Evolutionary conservation across 2,113 vertebrate genomes (phyloP), one percentile per base, ranked within the genome.

Genomic region (Sinosuthora webbiana): DNA sequence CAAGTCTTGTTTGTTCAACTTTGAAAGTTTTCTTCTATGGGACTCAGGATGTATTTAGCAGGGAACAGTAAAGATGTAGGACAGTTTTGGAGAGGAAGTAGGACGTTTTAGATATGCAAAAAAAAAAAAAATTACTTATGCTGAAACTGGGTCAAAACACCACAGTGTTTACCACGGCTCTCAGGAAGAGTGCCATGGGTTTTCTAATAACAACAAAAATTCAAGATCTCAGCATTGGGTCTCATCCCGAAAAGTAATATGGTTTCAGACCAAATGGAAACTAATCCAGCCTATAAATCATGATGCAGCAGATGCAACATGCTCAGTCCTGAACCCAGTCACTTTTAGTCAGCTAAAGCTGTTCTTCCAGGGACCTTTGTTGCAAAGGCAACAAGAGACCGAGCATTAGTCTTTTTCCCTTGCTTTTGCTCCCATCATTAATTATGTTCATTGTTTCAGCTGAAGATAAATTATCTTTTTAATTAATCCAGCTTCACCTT

Each of bases 181-280:
- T 77, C 83, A 95, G 92, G 86, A 96, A 92, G 44, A 86, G 42
- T 81, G 88, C 88, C 85, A 92, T 44, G 63, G 55, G 57, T 67
- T 85, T 96, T 95, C 87, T 95, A 87, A 87, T 93, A 94, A 82
- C 1, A 47, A 73, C 57, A 94, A 91, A 94, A 96, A 94, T 93
- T 94, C 81, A 80, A 73, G 45, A 85, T 11, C 70, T 95, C 95
- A 96, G 91, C 91, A 65, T 10, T 93, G 87, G 73, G 91, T 93
- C 89, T 84, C 55, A 91, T 97, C 82, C 78, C 87, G 80, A 94
- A 82, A 89, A 77, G n/a, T 47, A 85, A 90, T 74, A 83, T 2
- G 2, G 39, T 94, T 96, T 94, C 75, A 93, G 57, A 76, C 35
- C 82, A 86, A 95, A 74, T 77, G 67, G 67, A 78, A 94, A 79